Base-by-base conservation (phyloP, 1,140 invertebrate genomes). In the Papilio aristodemus region DNA sequence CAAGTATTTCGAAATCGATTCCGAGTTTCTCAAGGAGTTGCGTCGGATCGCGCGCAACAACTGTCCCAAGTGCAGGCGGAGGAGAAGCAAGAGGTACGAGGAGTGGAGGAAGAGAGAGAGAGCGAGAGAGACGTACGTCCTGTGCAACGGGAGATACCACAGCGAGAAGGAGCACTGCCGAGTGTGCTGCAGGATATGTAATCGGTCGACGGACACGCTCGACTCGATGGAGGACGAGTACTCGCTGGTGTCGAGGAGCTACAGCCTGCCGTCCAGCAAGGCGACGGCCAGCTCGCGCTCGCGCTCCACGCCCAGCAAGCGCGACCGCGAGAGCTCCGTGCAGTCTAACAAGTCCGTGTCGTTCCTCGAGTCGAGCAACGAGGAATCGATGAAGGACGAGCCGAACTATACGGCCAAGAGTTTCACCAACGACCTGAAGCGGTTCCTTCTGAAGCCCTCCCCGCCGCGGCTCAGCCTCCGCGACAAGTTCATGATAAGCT, bases 1-100 rank as follows among this genome's bases (percentile, higher is more conserved):
- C 6, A 89, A 88, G 46, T 92, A 92, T 80, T 91, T 92, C 74
- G 91, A 92, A 72, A 92, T 92, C 54, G 91, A 92, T 68, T 92
- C 91, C 77, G 83, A 86, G 71, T 92, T 92, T 71, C 79, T 92
- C 0, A 91, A 91, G 46, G 88, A 92, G 69, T 68, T 92, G 19
- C 75, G 89, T 5, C 82, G 75, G 13, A 89, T 92, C 19, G 90
- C 90, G 0, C 74, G 80, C 38, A 85, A 83, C 17, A 87, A 91
- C 69, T 91, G 89, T 46, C 84, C 84, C 9, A 86, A 88, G 71
- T 91, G 89, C 41, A 76, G 79, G 57, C 72, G 86, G 11, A 84
- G 77, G 63, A 79, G 25, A 71, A 73, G n/a, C 69, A 75, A 67
- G 62, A 74, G 66, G 39, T 57, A 38, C 68, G 76, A 76, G 69